Percentiles rank a stretch among this genome's conserved stretches.
Conservation (phyloP, 2,113 vertebrate genomes). For the Sylvietta virens region DNA sequence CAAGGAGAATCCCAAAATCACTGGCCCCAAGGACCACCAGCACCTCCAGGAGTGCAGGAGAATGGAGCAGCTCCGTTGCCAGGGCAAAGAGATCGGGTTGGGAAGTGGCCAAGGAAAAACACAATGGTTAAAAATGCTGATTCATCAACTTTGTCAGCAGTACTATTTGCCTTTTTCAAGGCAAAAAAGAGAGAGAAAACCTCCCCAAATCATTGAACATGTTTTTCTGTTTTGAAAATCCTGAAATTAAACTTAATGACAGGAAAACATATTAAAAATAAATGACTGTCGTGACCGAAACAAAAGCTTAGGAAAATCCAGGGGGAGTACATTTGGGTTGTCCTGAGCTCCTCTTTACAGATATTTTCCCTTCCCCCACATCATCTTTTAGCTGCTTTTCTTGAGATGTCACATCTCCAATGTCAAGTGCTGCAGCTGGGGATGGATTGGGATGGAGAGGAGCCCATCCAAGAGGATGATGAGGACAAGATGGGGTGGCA, state of each 20-base stretch:
- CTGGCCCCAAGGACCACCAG: accelerated
- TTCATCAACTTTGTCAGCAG: slow-evolving; percentile 10
- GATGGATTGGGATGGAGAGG: neutral
- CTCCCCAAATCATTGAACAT: neutral
- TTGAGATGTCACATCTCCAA: neutral
- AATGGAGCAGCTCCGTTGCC: neutral
- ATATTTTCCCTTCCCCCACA: neutral
- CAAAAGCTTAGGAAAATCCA: neutral
- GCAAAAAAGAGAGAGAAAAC: neutral
- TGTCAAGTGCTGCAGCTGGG: neutral
- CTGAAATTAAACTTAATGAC: slow-evolving; percentile 31
- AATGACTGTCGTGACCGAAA: neutral
- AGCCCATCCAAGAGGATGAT: neutral
- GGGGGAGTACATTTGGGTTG: neutral
- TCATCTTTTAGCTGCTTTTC: neutral
- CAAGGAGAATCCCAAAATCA: neutral
- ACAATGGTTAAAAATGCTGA: neutral
- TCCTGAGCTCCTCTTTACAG: neutral
- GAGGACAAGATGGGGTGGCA: neutral
- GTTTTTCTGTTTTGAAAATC: neutral
- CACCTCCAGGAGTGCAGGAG: neutral
- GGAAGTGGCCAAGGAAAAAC: neutral
- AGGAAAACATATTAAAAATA: slow-evolving; percentile 5
- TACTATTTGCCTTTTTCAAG: neutral
- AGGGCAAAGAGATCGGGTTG: neutral